Evolutionary conservation across 2,888 invertebrate genomes (phyloP), one percentile per base, ranked within the genome.

Genomic region (Dioctria rufipes): DNA sequence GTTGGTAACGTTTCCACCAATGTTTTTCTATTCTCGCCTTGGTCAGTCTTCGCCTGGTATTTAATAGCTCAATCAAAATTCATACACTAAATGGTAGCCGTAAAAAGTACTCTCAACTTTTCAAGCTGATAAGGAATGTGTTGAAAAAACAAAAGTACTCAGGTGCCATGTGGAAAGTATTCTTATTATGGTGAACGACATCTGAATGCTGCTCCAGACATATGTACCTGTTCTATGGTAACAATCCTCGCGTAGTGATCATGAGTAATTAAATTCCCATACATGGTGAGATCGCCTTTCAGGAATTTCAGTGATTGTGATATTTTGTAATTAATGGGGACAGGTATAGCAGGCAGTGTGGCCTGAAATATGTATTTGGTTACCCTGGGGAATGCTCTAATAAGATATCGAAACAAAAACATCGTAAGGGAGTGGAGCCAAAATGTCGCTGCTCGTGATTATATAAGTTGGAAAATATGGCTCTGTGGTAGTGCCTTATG

Each of bases 31-130:
- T 37, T 25, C 39, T 69, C 54, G 40, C 11, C 40, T n/a, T 42
- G 51, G 49, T 51, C 69, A 51, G 11, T 51, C 69, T 37, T 5
- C 3, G 51, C 37, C 69, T 69, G 25, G 25, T 25, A n/a, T 51
- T 69, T 69, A 51, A 51, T 54, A 49, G 69, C 25, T 46, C 69
- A 69, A 69, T 69, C 69, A 69, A 11, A 69, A 37, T 69, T 69
- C 51, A 69, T 13, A 69, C 25, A 69, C 25, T 69, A 39, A 69
- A 51, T 51, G 39, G 8, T 37, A 5, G 51, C 5, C 8, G 37
- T 11, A 67, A 69, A 51, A 51, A 69, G 51, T 46, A 11, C 37
- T 13, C 39, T 37, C 4, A 51, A 2, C 69, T 37, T 37, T 69
- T 5, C n/a, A 37, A 69, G 39, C 49, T 43, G 51, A 69, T 39